Percentiles rank a stretch among this genome's conserved stretches.
These are phyloP conservation scores for Dallia pectoralis DNA, from an alignment of 2,797 vertebrate species.

Conservation along the genomic window DNA sequence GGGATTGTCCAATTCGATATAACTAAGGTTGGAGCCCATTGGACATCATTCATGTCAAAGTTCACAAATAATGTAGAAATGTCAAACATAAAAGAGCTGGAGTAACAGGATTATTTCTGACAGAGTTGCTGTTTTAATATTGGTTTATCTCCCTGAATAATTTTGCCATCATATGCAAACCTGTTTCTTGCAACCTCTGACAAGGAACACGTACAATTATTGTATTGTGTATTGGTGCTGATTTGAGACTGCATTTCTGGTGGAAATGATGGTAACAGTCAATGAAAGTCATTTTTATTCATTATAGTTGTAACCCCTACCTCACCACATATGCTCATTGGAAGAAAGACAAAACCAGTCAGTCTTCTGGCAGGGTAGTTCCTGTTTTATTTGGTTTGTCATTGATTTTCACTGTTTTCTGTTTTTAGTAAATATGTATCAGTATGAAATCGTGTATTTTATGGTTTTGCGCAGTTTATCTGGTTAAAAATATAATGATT, in stretches of 20 bases:
- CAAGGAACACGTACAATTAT: neutral
- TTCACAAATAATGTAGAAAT: conserved; percentile 68
- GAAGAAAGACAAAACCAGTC: neutral
- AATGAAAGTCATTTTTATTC: neutral
- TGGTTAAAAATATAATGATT: neutral
- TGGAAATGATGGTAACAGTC: neutral
- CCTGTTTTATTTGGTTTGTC: neutral
- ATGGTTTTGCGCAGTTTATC: neutral
- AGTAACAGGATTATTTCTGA: conserved; percentile 62
- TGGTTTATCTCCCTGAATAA: conserved; percentile 36
- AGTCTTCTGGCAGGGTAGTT: neutral
- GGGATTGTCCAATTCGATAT: conserved; percentile 51
- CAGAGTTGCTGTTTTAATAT: conserved; percentile 43
- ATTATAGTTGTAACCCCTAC: neutral
- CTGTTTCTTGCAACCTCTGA: neutral
- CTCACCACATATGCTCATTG: neutral
- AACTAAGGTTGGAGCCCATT: conserved; percentile 49
- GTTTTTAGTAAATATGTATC: neutral
- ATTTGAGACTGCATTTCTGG: neutral
- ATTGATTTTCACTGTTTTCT: neutral
- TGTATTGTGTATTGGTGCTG: neutral
- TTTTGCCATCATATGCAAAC: conserved; percentile 24
- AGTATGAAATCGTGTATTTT: neutral
- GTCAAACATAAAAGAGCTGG: conserved; percentile 58
- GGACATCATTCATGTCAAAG: conserved; percentile 65